Conservation (phyloP, 2,113 vertebrate genomes). For the Gymnogyps californianus region DNA sequence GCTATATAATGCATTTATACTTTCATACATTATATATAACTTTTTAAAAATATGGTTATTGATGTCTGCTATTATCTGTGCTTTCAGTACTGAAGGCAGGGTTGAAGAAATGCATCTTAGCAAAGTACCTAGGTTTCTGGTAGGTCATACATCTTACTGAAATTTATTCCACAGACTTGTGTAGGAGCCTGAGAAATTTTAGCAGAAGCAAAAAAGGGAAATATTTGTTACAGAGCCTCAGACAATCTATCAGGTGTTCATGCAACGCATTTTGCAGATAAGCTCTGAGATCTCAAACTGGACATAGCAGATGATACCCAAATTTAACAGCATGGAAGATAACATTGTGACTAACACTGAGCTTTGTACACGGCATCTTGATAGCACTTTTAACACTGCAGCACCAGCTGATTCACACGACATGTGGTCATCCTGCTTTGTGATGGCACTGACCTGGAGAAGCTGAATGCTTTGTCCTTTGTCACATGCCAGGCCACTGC, state of each 20-base stretch:
- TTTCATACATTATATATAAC: background rate
- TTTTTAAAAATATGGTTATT: background rate
- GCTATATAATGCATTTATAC: background rate
- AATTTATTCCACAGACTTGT: background rate
- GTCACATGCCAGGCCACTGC: background rate
- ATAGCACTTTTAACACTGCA: background rate
- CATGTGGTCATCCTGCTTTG: background rate
- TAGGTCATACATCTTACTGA: background rate
- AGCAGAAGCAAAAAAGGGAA: background rate
- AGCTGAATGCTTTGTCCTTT: background rate
- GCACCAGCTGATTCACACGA: background rate
- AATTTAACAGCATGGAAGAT: background rate
- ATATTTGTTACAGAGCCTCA: background rate
- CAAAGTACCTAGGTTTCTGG: background rate
- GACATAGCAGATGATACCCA: background rate
- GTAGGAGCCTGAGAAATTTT: background rate
- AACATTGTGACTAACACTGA: background rate
- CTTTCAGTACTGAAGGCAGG: background rate
- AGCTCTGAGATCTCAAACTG: background rate
- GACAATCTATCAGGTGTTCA: background rate
- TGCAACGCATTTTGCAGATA: background rate
- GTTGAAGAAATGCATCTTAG: background rate
- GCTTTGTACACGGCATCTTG: background rate
- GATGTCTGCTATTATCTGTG: background rate
- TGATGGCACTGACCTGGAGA: background rate